These are phyloP conservation scores for Furcifer pardalis DNA, from an alignment of 2,797 vertebrate species.

Conservation along the genomic window DNA sequence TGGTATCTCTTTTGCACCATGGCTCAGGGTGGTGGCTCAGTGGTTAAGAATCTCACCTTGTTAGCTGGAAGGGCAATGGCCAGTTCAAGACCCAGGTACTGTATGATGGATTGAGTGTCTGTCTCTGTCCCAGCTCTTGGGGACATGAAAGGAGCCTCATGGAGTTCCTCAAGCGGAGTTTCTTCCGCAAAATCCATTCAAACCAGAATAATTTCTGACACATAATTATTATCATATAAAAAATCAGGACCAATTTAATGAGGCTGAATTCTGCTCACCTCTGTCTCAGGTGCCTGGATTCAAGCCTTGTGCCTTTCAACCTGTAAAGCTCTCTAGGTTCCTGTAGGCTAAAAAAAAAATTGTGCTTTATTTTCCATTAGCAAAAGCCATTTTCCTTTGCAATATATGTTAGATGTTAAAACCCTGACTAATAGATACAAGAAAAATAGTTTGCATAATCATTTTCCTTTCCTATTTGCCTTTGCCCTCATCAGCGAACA, in stretches of 20 bases:
- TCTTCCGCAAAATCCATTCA: too few relatives aligned
- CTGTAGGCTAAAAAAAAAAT: background rate
- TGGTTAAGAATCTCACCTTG: too few relatives aligned
- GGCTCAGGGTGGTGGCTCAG: too few relatives aligned
- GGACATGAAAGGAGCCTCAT: too few relatives aligned
- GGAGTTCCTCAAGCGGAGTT: too few relatives aligned
- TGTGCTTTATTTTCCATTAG: background rate
- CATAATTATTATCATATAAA: too few relatives aligned
- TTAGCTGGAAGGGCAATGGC: too few relatives aligned
- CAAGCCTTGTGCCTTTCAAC: background rate
- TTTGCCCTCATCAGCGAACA: conserved; percentile 58
- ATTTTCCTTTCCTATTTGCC: conserved; percentile 42
- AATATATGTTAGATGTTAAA: conserved; percentile 41
- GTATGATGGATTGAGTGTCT: too few relatives aligned
- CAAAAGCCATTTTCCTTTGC: conserved; percentile 32
- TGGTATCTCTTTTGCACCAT: background rate
- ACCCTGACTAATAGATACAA: conserved; percentile 26
- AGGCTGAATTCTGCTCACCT: background rate
- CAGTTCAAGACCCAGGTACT: too few relatives aligned
- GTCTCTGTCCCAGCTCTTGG: too few relatives aligned
- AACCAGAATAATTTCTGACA: too few relatives aligned
- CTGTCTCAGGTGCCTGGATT: background rate
- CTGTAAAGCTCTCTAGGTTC: background rate
- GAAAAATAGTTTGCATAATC: background rate
- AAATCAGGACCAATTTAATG: background rate